Percentiles rank a stretch among this genome's conserved stretches.
Conservation (phyloP, 1,140 invertebrate species). For the Drosophila sulfurigaster region DNA sequence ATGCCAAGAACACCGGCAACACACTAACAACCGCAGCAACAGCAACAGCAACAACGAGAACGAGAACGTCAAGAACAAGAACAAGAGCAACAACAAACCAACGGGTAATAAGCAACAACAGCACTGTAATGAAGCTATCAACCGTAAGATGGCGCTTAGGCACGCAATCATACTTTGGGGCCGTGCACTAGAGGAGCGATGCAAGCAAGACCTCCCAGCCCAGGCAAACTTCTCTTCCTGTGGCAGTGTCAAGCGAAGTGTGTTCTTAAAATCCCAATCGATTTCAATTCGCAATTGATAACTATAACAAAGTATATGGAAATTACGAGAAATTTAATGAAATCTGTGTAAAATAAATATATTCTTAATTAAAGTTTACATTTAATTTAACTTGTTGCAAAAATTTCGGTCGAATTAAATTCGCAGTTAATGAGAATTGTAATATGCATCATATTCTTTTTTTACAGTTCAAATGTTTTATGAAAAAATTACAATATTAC, state of each 20-base stretch:
- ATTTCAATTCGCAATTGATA: background rate
- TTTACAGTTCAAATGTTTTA: too few relatives aligned
- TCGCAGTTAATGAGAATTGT: too few relatives aligned
- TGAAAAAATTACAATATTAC: too few relatives aligned
- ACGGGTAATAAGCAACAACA: conserved; percentile 65
- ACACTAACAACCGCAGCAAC: conserved; percentile 27
- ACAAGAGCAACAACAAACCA: conserved; percentile 48
- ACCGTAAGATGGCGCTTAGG: conserved; percentile 81
- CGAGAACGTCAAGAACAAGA: conserved; percentile 17
- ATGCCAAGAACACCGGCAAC: conserved; percentile 47
- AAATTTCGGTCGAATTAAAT: too few relatives aligned
- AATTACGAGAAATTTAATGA: too few relatives aligned
- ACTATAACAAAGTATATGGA: background rate
- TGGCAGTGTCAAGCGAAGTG: conserved; percentile 2
- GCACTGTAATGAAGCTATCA: conserved; percentile 81
- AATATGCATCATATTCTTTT: too few relatives aligned
- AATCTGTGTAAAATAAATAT: too few relatives aligned
- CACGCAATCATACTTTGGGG: conserved; percentile 74
- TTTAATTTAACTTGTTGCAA: too few relatives aligned
- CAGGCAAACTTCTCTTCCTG: background rate
- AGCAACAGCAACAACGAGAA: conserved; percentile 33
- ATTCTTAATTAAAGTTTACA: too few relatives aligned
- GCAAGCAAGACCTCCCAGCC: conserved; percentile 15
- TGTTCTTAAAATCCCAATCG: background rate
- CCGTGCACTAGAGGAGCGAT: background rate